Evolutionary conservation across 2,113 vertebrate species (phyloP).

Genomic region (Salvator merianae): DNA sequence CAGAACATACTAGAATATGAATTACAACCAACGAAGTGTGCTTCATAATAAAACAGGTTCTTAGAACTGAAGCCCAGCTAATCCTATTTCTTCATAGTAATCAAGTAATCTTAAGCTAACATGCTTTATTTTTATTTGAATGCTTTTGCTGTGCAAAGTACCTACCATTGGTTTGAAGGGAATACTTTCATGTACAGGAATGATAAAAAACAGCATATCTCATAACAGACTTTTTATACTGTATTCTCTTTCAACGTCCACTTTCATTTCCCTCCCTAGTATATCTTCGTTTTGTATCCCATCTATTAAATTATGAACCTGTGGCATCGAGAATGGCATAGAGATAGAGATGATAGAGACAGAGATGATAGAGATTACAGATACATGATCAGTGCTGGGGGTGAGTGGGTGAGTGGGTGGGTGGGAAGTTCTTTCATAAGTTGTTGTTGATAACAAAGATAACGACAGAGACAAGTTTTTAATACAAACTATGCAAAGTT

Average conservation of each 20-base stretch:
- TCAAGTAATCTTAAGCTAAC: not conserved
- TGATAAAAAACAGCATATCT: not conserved
- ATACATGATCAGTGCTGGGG: no score
- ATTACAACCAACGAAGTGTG: not conserved
- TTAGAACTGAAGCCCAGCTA: not conserved
- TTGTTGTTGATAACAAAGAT: no score
- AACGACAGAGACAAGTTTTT: not conserved
- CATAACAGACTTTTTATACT: not conserved
- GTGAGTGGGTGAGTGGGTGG: no score
- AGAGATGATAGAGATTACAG: no score
- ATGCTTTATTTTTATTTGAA: not conserved
- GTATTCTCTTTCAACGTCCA: no score
- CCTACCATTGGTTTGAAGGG: not conserved
- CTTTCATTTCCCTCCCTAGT: no score
- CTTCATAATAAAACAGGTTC: not conserved
- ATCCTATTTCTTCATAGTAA: not conserved
- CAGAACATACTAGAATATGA: not conserved
- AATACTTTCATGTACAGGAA: not conserved
- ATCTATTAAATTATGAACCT: no score
- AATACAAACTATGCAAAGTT: not conserved
- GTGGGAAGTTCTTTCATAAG: no score
- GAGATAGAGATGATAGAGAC: no score
- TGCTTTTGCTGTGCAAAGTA: not conserved
- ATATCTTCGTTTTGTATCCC: no score
- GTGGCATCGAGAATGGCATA: no score